Evolutionary conservation across 2,888 invertebrate species (phyloP), one percentile per base, ranked within the genome.

Genomic region (Pristionchus japonicus): DNA sequence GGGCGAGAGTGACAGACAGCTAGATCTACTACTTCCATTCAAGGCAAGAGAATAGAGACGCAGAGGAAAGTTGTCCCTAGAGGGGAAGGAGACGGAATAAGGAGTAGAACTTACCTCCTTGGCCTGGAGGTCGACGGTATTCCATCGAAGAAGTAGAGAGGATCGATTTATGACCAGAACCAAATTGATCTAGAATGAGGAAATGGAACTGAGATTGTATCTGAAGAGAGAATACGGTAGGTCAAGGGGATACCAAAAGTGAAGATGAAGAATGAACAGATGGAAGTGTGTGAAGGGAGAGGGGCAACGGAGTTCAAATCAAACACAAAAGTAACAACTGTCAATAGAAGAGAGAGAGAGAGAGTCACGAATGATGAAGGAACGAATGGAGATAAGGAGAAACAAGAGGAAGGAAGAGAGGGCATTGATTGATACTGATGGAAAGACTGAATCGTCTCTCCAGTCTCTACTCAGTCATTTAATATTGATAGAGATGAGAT

Each of bases 1-100:
- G 64, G 61, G 57, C 6, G 85, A 85, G 85, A 85, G 85, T 47
- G 52, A 85, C 40, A 85, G 64, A 85, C 49, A 49, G 40, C 47
- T 27, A 85, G 85, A 64, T 23, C 67, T 31, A 37, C 20, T 77
- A 43, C 74, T 77, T 77, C 74, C 27, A 77, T 77, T 77, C 74
- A 77, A n/a, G 23, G 40, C 17, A 77, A 43, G 43, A 13, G 43
- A 43, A 43, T 23, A 77, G 43, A 77, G 74, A 77, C 74, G 74
- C 40, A 43, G 43, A 43, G 74, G 70, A 37, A 37, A 70, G 27
- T 37, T 70, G 11, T 27, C 43, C 74, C 37, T 37, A 43, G 20
- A 9, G 74, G 43, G 43, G 20, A 9, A 43, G 43, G 43, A 77
- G 23, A 43, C 1, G n/a, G 3, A 37, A 11, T n/a, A 7, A 17